Conservation (phyloP, 2,888 invertebrate species). For the Hirtodrosophila alboralis region DNA sequence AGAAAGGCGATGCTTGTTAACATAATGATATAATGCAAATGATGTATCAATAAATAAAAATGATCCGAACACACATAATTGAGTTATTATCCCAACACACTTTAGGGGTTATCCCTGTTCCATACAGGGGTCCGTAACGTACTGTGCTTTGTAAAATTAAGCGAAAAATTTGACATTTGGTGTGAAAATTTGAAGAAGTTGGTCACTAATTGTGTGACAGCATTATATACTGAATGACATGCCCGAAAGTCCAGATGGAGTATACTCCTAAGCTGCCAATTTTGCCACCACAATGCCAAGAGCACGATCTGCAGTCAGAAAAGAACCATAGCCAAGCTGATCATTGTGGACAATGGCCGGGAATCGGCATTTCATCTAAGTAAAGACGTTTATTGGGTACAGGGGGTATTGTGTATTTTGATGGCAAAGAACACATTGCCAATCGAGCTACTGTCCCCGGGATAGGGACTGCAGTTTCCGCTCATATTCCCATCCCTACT, state of each 20-base stretch:
- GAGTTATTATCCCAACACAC: slow-evolving; percentile 19
- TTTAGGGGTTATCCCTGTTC: slow-evolving; percentile 5
- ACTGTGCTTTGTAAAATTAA: slow-evolving; percentile 16
- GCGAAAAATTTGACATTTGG: slow-evolving; percentile 34
- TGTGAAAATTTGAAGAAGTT: slow-evolving; percentile 51
- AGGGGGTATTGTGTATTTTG: slow-evolving; percentile 1
- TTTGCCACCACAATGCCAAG: slow-evolving; percentile 45
- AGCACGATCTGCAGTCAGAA: neutral
- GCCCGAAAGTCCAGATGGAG: slow-evolving; percentile 11
- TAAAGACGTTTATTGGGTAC: slow-evolving; percentile 29
- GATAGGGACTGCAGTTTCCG: neutral
- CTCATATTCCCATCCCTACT: neutral
- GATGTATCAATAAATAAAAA: slow-evolving; percentile 31
- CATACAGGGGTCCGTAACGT: neutral
- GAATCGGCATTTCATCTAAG: slow-evolving; percentile 19
- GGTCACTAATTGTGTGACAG: slow-evolving; percentile 33
- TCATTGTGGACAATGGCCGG: slow-evolving; percentile 31
- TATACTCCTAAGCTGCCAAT: slow-evolving; percentile 54
- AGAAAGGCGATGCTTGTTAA: neutral
- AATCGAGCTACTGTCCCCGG: slow-evolving; percentile 17
- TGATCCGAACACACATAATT: slow-evolving; percentile 28
- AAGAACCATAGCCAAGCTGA: slow-evolving; percentile 28
- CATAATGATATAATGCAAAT: slow-evolving; percentile 38
- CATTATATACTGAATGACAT: slow-evolving; percentile 37
- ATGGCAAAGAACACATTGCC: slow-evolving; percentile 6